These are phyloP conservation scores for Odontamblyopus rebecca DNA, from an alignment of 2,797 vertebrate genomes.

Conservation along the genomic window DNA sequence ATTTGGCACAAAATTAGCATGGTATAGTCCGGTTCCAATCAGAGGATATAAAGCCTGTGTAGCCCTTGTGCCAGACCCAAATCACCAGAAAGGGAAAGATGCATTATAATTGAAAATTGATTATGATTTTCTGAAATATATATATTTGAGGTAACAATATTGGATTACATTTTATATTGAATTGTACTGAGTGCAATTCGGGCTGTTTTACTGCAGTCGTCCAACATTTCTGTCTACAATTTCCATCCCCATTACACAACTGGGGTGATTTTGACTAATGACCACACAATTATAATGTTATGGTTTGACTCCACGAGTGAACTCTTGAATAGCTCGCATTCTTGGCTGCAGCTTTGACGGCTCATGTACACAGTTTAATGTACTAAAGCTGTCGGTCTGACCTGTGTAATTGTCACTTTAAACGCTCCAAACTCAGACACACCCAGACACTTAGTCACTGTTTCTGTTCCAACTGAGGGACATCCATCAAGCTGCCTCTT, in stretches of 20 bases:
- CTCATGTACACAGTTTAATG: conserved; percentile 4
- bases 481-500: conserved; percentile 27
- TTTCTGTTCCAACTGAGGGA: conserved; percentile 20
- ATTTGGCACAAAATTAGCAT: too few species aligned
- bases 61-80: too few species aligned
- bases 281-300: conserved; percentile 1
- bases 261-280: background rate
- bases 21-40: too few species aligned
- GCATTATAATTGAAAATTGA: too few species aligned
- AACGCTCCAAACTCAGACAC: conserved; percentile 1
- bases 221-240: conserved; percentile 1
- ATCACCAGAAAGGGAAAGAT: too few species aligned
- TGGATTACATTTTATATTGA: too few species aligned
- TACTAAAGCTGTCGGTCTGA: background rate
- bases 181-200: too few species aligned
- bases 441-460: conserved; percentile 5
- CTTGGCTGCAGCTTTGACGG: background rate
- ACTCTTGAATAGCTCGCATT: conserved; percentile 2
- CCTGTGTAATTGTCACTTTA: background rate
- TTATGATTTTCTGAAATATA: too few species aligned
- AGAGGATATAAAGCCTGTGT: too few species aligned
- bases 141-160: too few species aligned
- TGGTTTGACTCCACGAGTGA: conserved; percentile 2
- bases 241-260: conserved; percentile 1
- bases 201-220: too few species aligned